These are phyloP conservation scores for Toxotes jaculatrix DNA, from an alignment of 2,113 vertebrate genomes.

Conservation along the genomic window DNA sequence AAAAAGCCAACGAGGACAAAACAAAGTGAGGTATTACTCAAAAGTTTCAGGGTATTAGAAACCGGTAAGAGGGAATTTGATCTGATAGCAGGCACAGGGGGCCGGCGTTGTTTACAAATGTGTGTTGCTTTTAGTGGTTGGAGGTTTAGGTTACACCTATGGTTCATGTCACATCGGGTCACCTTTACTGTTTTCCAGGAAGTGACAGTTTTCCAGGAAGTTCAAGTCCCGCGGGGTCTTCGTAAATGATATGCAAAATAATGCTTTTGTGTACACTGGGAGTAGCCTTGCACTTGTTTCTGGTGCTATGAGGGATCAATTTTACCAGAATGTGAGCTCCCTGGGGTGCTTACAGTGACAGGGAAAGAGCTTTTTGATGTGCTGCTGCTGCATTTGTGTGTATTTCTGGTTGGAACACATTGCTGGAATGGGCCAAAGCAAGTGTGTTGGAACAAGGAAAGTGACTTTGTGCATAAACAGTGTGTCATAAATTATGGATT, in stretches of 20 bases:
- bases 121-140: conserved; percentile 7
- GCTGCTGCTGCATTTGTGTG: background rate
- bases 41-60: background rate
- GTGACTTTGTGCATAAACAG: background rate
- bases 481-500: background rate
- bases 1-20: background rate
- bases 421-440: background rate
- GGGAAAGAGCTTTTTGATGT: background rate
- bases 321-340: background rate
- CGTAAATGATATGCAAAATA: conserved; percentile 40
- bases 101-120: background rate
- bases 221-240: conserved; percentile 3
- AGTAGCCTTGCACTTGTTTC: background rate
- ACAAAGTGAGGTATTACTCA: background rate
- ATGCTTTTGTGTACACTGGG: background rate
- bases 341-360: background rate
- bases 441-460: background rate
- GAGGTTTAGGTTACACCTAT: conserved; percentile 8
- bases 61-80: background rate
- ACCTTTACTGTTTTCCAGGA: conserved; percentile 37
- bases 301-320: background rate
- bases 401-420: background rate
- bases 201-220: conserved; percentile 41
- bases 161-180: background rate
- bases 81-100: background rate